Conservation (phyloP, 2,113 vertebrate species). For the Oceanodroma tethys region DNA sequence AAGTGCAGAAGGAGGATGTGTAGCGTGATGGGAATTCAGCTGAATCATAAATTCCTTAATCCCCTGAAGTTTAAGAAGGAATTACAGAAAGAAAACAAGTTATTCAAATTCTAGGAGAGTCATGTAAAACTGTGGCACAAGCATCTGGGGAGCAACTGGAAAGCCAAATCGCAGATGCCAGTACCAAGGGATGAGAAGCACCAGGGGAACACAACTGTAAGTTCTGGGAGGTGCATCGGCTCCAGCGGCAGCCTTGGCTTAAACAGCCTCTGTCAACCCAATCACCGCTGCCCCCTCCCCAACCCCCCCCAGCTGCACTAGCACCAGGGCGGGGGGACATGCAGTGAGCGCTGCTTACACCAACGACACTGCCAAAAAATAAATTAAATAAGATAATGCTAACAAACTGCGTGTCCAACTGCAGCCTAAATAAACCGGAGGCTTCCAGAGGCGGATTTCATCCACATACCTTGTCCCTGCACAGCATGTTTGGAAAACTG, state of each 20-base stretch:
- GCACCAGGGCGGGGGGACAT: rapidly evolving
- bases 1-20: not conserved
- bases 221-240: not conserved
- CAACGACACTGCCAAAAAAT: not conserved
- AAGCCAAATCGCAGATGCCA: not conserved
- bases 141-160: not conserved
- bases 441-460: not conserved
- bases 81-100: not conserved
- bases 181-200: not conserved
- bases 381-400: not conserved
- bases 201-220: not conserved
- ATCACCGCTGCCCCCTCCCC: not conserved
- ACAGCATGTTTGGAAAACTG: not conserved
- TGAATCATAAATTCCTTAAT: constrained; percentile 36
- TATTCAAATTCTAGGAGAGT: not conserved
- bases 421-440: not conserved
- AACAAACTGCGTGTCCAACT: not conserved
- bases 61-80: not conserved
- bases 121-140: not conserved
- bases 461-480: not conserved
- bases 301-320: not conserved
- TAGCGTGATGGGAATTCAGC: not conserved
- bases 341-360: not conserved
- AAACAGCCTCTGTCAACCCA: not conserved
- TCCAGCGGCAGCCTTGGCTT: not conserved